Conservation (phyloP, 2,888 invertebrate genomes). For the Smittia sp. region DNA sequence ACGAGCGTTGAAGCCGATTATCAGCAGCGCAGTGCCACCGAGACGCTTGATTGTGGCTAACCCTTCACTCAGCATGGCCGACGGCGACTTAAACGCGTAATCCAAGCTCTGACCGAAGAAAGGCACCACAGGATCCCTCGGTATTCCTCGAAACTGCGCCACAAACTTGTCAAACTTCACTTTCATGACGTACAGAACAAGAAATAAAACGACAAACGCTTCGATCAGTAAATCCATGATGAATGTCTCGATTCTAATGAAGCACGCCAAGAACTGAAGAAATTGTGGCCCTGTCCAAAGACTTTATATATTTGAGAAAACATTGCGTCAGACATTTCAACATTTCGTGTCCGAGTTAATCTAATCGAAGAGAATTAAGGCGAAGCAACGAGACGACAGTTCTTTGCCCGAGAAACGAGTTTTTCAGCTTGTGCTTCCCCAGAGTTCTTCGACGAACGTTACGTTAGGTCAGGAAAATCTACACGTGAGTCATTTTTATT, state of each 20-base stretch:
- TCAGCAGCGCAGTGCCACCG: background rate
- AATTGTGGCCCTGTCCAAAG: background rate
- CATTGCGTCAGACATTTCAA: too few relatives aligned
- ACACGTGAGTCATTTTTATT: too few relatives aligned
- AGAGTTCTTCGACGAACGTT: too few relatives aligned
- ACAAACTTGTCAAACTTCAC: background rate
- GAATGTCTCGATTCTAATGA: background rate
- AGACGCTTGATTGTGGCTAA: background rate
- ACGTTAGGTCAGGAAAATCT: too few relatives aligned
- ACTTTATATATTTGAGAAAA: background rate
- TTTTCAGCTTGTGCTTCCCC: too few relatives aligned
- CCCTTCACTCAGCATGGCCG: background rate
- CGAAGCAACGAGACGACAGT: too few relatives aligned
- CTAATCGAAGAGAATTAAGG: too few relatives aligned
- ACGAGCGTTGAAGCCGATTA: background rate
- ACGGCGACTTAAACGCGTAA: background rate
- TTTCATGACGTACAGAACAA: background rate
- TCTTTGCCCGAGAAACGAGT: too few relatives aligned
- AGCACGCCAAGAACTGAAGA: background rate
- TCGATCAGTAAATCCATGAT: too few relatives aligned
- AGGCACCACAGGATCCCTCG: background rate
- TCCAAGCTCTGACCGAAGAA: background rate
- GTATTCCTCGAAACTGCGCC: background rate
- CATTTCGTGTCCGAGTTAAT: background rate
- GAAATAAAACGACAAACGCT: too few relatives aligned